These are phyloP conservation scores for Myotis daubentonii DNA, from an alignment of 2,797 vertebrate species.

Conservation along the genomic window DNA sequence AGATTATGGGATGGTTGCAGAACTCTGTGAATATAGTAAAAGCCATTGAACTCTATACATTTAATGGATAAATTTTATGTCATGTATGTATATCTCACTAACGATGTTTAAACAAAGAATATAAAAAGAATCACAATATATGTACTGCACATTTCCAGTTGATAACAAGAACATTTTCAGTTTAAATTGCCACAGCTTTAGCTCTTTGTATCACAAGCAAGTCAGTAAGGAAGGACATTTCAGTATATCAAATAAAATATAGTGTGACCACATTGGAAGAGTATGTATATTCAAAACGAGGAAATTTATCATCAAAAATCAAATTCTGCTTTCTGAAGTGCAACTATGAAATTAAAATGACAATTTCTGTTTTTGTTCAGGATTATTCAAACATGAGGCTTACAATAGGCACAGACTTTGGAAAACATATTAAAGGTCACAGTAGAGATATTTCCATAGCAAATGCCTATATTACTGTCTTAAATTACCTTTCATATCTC, in stretches of 20 bases:
- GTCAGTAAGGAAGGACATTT: not conserved
- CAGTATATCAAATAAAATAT: not conserved
- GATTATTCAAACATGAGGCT: not conserved
- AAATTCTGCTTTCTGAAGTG: constrained; percentile 9
- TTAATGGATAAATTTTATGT: not conserved
- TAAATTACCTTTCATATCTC: constrained; percentile 24
- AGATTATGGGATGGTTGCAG: not conserved
- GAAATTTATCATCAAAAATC: not conserved
- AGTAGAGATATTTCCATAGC: not conserved
- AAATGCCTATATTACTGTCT: not conserved
- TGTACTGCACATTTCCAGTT: not conserved
- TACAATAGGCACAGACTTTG: not conserved
- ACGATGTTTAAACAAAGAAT: constrained; percentile 12
- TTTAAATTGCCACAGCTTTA: not conserved
- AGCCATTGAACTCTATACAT: not conserved
- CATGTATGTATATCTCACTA: not conserved
- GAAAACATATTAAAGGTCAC: not conserved
- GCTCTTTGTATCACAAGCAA: not conserved
- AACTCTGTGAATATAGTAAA: not conserved
- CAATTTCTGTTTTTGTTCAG: constrained; percentile 14
- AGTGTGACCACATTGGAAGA: not conserved
- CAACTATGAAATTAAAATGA: not conserved
- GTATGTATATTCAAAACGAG: not conserved
- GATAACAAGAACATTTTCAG: not conserved
- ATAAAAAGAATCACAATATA: not conserved